Percentiles rank a stretch among this genome's conserved stretches.
These are phyloP conservation scores for Idaea aversata DNA, from an alignment of 2,888 invertebrate species.

Conservation along the genomic window DNA sequence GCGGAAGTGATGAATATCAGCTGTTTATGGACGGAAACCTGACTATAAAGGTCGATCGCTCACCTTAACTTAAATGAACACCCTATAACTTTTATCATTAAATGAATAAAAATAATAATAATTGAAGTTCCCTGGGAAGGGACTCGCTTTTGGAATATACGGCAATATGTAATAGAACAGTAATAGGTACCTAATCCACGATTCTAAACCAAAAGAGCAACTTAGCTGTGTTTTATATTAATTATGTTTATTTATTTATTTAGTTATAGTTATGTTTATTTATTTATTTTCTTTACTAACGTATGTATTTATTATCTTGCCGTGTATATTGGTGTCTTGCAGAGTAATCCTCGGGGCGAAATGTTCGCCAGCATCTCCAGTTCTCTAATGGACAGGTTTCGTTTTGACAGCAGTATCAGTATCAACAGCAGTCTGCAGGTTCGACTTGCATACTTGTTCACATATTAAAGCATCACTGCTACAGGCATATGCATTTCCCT, in stretches of 20 bases:
- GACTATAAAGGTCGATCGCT: constrained; percentile 23
- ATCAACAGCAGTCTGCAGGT: constrained; percentile 88
- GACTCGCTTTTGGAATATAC: too few species aligned
- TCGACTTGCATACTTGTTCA: constrained; percentile 62
- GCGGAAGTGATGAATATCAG: constrained; percentile 29
- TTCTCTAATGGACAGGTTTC: constrained; percentile 90
- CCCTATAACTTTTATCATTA: constrained; percentile 17
- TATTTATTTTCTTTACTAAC: constrained; percentile 40
- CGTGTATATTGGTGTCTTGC: constrained; percentile 66
- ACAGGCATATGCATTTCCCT: neutral
- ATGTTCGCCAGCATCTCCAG: constrained; percentile 91
- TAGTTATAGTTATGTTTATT: constrained; percentile 46
- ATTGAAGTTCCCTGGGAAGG: too few species aligned
- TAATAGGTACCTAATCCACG: too few species aligned
- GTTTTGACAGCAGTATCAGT: constrained; percentile 87
- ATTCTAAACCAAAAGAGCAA: neutral
- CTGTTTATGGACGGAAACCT: constrained; percentile 15
- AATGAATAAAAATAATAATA: neutral
- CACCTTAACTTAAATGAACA: constrained; percentile 25
- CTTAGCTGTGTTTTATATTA: constrained; percentile 22
- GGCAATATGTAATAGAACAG: too few species aligned
- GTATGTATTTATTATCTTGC: constrained; percentile 30
- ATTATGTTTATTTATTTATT: constrained; percentile 35
- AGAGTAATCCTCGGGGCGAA: constrained; percentile 89
- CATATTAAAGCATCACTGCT: neutral